These are phyloP conservation scores for Microctonus brassicae DNA, from an alignment of 2,888 invertebrate species.

Conservation along the genomic window DNA sequence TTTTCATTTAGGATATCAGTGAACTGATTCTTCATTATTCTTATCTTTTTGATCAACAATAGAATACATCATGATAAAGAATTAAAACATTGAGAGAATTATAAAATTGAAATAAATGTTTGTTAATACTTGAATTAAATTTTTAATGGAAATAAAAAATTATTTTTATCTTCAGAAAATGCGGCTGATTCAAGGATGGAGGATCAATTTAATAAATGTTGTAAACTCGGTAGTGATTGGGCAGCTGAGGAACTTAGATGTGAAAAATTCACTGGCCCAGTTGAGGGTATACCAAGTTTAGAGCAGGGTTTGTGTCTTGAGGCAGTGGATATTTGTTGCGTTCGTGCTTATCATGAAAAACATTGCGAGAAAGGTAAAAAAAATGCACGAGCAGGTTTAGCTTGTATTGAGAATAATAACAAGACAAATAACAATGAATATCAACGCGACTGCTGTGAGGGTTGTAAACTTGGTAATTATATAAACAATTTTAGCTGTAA, in stretches of 20 bases:
- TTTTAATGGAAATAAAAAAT: no score
- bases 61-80: no score
- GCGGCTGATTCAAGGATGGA: slow-evolving; percentile 50
- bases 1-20: neutral
- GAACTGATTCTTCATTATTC: neutral
- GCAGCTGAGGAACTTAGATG: slow-evolving; percentile 71
- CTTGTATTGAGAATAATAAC: slow-evolving; percentile 61
- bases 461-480: slow-evolving; percentile 62
- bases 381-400: slow-evolving; percentile 70
- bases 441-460: slow-evolving; percentile 66
- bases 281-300: slow-evolving; percentile 72
- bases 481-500: neutral
- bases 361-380: slow-evolving; percentile 72
- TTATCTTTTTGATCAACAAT: slow-evolving; percentile 1
- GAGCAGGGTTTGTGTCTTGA: slow-evolving; percentile 76
- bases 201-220: slow-evolving; percentile 69
- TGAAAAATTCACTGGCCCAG: slow-evolving; percentile 70
- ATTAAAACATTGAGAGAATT: no score
- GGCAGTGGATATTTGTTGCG: slow-evolving; percentile 77
- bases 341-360: slow-evolving; percentile 66
- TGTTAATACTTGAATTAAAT: no score
- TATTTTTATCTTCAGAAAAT: neutral
- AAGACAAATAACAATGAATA: slow-evolving; percentile 52
- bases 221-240: slow-evolving; percentile 72
- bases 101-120: no score